phyloP scores from a whole-genome alignment of 2,113 vertebrate species.

The Paedocypris sp. region DNA sequence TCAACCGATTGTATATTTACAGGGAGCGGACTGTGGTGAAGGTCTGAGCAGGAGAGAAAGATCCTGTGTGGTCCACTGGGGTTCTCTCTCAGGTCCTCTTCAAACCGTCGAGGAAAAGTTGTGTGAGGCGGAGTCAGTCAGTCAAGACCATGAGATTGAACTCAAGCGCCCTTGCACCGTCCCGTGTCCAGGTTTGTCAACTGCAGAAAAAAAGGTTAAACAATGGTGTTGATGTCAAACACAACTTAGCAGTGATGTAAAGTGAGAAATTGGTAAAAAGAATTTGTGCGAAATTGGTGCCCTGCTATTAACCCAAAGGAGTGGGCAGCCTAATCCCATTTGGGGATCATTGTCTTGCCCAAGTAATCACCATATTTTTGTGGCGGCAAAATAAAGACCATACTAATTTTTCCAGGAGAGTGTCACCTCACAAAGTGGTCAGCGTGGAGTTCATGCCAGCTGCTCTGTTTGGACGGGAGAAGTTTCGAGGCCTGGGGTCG shows the following conservation, averaged over 20 bases:
- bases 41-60: slow-evolving; percentile 72
- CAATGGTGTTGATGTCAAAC: no score
- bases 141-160: slow-evolving; percentile 45
- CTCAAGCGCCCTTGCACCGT: slow-evolving; percentile 74
- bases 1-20: neutral
- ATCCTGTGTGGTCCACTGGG: slow-evolving; percentile 72
- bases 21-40: slow-evolving; percentile 90
- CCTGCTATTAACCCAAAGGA: no score
- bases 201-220: no score
- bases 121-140: slow-evolving; percentile 62
- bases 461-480: slow-evolving; percentile 83
- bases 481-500: slow-evolving; percentile 77
- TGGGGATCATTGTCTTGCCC: no score
- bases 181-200: slow-evolving; percentile 83
- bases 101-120: slow-evolving; percentile 45
- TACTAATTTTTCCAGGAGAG: slow-evolving; percentile 66
- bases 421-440: slow-evolving; percentile 92
- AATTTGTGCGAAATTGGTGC: no score
- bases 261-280: no score
- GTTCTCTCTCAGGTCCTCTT: slow-evolving; percentile 46
- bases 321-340: no score
- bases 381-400: no score
- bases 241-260: no score
- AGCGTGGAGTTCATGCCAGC: slow-evolving; percentile 84
- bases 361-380: no score